Conservation (phyloP, 2,113 vertebrate genomes). For the Heptranchias perlo region DNA sequence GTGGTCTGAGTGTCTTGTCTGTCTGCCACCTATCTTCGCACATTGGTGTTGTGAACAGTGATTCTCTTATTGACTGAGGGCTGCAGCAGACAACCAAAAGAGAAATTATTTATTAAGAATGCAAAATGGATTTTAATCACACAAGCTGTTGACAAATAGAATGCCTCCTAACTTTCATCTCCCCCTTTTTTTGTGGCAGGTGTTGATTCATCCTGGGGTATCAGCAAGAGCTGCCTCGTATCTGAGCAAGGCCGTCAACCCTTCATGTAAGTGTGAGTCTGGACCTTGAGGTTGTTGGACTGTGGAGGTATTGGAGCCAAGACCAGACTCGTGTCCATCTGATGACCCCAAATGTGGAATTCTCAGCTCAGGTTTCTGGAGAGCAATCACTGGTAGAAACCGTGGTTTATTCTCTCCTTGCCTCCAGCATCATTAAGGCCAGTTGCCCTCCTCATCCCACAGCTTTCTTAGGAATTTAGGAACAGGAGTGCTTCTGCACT, state of each 20-base stretch:
- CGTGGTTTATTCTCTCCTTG: background rate
- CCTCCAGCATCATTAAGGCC: background rate
- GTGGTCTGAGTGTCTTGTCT: background rate
- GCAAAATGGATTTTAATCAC: background rate
- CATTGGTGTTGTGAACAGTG: background rate
- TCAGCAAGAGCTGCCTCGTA: background rate
- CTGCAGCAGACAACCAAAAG: background rate
- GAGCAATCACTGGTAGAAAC: background rate
- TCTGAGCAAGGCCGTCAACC: background rate
- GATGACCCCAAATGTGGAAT: no score
- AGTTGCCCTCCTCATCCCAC: no score
- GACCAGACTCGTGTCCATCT: background rate
- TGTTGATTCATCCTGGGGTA: background rate
- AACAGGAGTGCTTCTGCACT: no score
- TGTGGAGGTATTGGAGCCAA: background rate
- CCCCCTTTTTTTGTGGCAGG: background rate
- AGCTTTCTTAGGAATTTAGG: no score
- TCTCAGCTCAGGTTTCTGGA: background rate
- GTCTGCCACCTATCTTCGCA: background rate
- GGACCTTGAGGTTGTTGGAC: background rate
- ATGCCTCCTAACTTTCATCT: background rate
- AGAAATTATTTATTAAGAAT: background rate
- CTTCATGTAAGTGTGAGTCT: background rate
- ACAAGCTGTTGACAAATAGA: background rate
- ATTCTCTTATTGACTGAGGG: background rate